Evolutionary conservation across 92 coral and sea anemone genomes (phyloP), one percentile per base, ranked within the genome.

Genomic region (Meandrina meandrites): DNA sequence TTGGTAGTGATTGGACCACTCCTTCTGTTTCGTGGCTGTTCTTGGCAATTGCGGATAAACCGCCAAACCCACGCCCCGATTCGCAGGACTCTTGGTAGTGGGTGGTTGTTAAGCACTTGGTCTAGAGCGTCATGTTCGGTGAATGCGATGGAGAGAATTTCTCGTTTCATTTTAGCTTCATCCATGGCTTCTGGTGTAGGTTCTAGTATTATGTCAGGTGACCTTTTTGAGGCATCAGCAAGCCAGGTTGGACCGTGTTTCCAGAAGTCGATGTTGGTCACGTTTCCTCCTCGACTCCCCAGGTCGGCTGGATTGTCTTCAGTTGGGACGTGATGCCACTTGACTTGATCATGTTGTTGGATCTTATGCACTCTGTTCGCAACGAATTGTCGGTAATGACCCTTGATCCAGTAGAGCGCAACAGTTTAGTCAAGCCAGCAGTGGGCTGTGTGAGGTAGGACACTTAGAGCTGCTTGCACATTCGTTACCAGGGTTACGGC

Each of bases 251-350:
- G 92, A 57, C 91, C 91, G 14, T 69, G 77, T 37, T 81, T 83
- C 91, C 91, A 84, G 66, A 89, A 88, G 19, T 36, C 0, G 84
- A 10, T 78, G 71, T 84, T 40, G 13, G 50, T 81, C 10, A 45
- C 79, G 70, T 75, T 70, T 74, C 89, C 81, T 54, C 92, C 89
- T 89, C 89, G 66, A 74, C 85, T 72, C 58, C 85, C 91, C 76
- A 85, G 58, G 75, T 85, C 64, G 37, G 88, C 88, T 40, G 83
- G 89, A 67, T 86, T 77, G 24, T 86, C 89, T 40, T 78, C 78
- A 14, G 66, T 89, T 57, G 92, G 92, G 60, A 84, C 88, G 50
- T 89, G 92, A 79, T 79, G 92, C 92, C 92, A 89, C 53, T 51
- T 84, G 72, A 84, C 85, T 69, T 89, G 79, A 5, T 89, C 80